A percentile compares a stretch with the other conserved stretches of the same genome.
Conservation (phyloP, 2,888 invertebrate genomes). For the Caenorhabditis becei region DNA sequence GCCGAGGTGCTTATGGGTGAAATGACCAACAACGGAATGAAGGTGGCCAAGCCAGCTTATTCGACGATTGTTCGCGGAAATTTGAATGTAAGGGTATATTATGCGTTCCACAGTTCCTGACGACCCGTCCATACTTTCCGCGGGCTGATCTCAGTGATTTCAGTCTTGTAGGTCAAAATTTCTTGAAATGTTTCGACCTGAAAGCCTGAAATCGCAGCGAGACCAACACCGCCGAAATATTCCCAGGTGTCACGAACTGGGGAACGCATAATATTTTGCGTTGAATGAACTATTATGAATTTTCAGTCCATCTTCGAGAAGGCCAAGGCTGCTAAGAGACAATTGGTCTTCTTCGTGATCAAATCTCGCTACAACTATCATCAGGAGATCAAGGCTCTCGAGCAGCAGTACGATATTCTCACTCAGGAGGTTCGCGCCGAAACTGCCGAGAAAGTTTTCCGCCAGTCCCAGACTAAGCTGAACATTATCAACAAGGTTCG, state of each 20-base stretch:
- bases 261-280: too few species aligned
- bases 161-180: too few species aligned
- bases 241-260: too few species aligned
- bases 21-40: conserved; percentile 35
- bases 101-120: too few species aligned
- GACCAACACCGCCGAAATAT: too few species aligned
- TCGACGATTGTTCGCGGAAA: conserved; percentile 18
- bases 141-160: too few species aligned
- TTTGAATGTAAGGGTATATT: not conserved
- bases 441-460: conserved; percentile 35
- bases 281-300: too few species aligned
- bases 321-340: conserved; percentile 20
- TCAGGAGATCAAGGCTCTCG: conserved; percentile 50
- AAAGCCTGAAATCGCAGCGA: too few species aligned
- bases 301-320: conserved; percentile 24
- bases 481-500: conserved; percentile 60
- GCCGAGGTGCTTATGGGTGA: conserved; percentile 16
- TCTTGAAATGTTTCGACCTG: conserved; percentile 1
- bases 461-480: conserved; percentile 41
- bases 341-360: conserved; percentile 44
- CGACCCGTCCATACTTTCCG: too few species aligned
- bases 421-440: conserved; percentile 49
- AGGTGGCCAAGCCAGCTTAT: not conserved
- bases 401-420: conserved; percentile 51
- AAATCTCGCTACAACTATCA: conserved; percentile 39